Evolutionary conservation across 2,113 vertebrate species (phyloP).

Genomic region (Phylloscopus trochilus): DNA sequence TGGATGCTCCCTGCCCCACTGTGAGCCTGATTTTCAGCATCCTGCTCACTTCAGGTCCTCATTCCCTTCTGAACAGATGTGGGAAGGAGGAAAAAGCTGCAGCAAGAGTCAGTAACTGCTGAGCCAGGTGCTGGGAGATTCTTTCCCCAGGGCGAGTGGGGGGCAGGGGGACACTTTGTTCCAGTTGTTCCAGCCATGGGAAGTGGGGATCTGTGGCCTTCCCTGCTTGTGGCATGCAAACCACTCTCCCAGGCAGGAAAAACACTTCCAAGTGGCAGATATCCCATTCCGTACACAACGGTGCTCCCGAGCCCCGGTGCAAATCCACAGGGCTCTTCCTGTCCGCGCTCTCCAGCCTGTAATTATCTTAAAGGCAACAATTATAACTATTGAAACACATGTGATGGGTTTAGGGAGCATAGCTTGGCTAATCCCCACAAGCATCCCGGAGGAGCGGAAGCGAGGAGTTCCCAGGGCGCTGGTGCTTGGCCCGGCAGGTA

Average conservation of each 20-base stretch:
- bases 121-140: neutral
- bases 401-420: slow-evolving; percentile 42
- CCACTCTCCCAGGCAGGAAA: neutral
- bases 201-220: neutral
- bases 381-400: slow-evolving; percentile 50
- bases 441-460: neutral
- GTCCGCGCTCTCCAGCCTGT: neutral
- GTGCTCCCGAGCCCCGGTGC: neutral
- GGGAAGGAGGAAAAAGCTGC: neutral
- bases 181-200: neutral
- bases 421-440: slow-evolving; percentile 30
- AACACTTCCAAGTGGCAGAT: neutral
- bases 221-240: neutral
- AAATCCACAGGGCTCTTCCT: slow-evolving; percentile 46
- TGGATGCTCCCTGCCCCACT: neutral
- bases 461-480: neutral
- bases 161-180: neutral
- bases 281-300: neutral
- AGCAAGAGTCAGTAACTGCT: neutral
- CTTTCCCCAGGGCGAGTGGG: neutral
- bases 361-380: slow-evolving; percentile 63
- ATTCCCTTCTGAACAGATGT: neutral
- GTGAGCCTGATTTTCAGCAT: neutral
- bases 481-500: neutral
- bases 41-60: neutral